Evolutionary conservation across 2,113 vertebrate species (phyloP).

Genomic region (Hippolais icterina): DNA sequence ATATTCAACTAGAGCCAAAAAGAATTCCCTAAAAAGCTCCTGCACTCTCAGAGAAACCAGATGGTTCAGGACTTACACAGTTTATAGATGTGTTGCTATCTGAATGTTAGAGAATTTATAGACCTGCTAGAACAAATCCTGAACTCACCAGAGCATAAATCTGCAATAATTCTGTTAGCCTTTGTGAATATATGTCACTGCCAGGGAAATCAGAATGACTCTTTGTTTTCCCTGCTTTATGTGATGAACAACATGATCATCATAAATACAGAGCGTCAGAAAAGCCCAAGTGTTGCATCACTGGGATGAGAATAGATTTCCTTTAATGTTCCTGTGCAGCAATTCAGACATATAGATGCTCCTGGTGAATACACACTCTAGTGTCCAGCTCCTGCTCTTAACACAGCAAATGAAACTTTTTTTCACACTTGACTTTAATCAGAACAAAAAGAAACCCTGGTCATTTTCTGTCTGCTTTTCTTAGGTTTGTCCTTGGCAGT

Average conservation of each 20-base stretch:
- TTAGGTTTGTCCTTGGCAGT: background rate
- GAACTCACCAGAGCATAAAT: background rate
- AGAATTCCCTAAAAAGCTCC: background rate
- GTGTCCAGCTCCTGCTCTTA: background rate
- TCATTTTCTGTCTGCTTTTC: background rate
- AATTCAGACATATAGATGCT: background rate
- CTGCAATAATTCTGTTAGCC: background rate
- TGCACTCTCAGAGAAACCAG: background rate
- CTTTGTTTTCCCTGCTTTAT: background rate
- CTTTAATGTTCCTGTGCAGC: background rate
- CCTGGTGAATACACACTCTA: background rate
- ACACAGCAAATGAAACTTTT: background rate
- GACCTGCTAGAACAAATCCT: constrained; percentile 10
- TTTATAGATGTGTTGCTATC: background rate
- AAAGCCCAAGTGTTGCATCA: background rate
- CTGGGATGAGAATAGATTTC: background rate
- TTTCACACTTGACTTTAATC: background rate
- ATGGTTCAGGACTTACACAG: background rate
- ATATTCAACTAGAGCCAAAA: background rate
- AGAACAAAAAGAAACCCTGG: background rate
- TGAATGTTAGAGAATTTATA: background rate
- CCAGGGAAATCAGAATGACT: background rate
- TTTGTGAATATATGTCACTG: constrained; percentile 2
- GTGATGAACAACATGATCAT: background rate
- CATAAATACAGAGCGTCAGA: background rate